Percentiles rank a stretch among this genome's conserved stretches.
These are phyloP conservation scores for Eudyptes chrysolophus DNA, from an alignment of 2,113 vertebrate genomes.

Conservation along the genomic window DNA sequence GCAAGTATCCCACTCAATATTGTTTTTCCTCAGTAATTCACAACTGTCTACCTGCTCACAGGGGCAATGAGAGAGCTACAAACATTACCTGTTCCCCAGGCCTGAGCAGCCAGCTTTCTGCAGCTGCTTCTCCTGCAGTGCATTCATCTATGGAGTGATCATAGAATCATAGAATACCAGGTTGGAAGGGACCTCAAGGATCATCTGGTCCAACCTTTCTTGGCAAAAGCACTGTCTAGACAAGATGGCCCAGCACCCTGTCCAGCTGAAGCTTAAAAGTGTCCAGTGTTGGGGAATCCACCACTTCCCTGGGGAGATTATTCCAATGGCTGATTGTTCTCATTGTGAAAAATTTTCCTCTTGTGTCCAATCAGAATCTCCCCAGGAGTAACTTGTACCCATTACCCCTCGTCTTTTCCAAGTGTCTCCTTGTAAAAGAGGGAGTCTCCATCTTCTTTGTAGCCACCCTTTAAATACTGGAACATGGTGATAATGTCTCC, in stretches of 20 bases:
- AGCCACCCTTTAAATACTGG: too few relatives aligned
- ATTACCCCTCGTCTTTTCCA: neutral
- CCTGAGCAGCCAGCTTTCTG: neutral
- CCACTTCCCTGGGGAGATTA: neutral
- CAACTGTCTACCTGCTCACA: neutral
- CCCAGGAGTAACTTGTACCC: neutral
- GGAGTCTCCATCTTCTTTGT: neutral
- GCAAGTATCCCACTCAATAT: neutral
- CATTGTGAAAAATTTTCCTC: neutral
- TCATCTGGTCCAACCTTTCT: neutral
- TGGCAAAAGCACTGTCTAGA: neutral
- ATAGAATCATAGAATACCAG: neutral
- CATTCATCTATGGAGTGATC: neutral
- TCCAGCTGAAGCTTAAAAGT: neutral
- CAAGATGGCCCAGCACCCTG: neutral
- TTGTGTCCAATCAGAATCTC: neutral
- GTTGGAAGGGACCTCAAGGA: neutral
- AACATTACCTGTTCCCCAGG: neutral
- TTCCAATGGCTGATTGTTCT: neutral
- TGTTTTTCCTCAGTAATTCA: neutral
- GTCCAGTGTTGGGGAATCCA: neutral
- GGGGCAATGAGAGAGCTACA: neutral
- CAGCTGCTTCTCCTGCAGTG: neutral
- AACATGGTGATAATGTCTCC: neutral
- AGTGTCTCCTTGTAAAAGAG: neutral